phyloP scores from a whole-genome alignment of 2,113 vertebrate genomes.

The Ardeotis arabs region DNA sequence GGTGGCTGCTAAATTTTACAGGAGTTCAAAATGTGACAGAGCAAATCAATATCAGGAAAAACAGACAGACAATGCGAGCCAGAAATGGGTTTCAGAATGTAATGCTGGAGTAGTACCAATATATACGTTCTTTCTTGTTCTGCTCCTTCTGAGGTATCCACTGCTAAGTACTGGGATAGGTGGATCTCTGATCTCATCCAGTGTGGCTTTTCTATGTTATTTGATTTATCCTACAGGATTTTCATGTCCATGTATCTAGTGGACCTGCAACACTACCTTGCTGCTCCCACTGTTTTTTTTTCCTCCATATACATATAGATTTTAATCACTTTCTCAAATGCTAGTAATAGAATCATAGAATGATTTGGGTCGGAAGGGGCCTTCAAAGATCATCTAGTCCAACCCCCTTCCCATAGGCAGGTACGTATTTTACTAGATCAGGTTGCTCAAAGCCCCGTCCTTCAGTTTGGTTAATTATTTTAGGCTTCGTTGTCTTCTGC shows the following conservation, averaged over 20 bases:
- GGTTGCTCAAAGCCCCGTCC: background rate
- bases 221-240: background rate
- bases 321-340: background rate
- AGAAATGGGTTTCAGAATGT: background rate
- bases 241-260: background rate
- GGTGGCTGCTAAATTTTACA: background rate
- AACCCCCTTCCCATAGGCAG: too few relatives aligned
- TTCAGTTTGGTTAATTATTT: background rate
- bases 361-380: background rate
- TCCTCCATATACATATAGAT: rapidly evolving
- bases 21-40: background rate
- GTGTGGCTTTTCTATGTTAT: background rate
- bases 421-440: background rate
- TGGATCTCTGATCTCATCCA: background rate
- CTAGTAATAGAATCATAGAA: background rate
- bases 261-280: background rate
- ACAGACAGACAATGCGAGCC: background rate
- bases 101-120: background rate
- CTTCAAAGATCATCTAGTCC: background rate
- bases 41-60: background rate
- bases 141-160: background rate
- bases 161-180: background rate
- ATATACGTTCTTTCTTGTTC: background rate
- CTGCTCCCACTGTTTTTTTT: background rate
- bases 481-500: background rate